Percentiles rank a stretch among this genome's conserved stretches.
Conservation (phyloP, 2,113 vertebrate genomes). For the Trichomycterus rosablanca region DNA sequence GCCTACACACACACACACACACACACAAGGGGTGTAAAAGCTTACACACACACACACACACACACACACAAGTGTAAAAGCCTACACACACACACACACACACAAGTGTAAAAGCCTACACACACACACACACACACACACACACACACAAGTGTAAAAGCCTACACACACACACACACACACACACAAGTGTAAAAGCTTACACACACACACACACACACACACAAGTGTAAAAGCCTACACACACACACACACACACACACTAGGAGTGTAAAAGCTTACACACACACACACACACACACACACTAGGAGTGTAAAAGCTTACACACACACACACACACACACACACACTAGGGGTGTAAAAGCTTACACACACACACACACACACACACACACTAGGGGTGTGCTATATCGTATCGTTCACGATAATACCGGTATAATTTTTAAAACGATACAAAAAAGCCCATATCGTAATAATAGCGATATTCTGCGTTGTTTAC, state of each 20-base stretch:
- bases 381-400: conserved; percentile 4
- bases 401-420: too few relatives aligned
- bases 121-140: conserved; percentile 16
- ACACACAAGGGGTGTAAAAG: neutral
- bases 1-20: conserved; percentile 21
- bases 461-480: too few relatives aligned
- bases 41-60: too few relatives aligned
- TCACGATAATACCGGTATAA: too few relatives aligned
- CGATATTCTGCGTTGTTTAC: too few relatives aligned
- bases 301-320: too few relatives aligned
- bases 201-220: neutral
- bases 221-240: too few relatives aligned
- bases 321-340: conserved; percentile 22
- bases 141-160: too few relatives aligned
- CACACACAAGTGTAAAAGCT: neutral
- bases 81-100: too few relatives aligned
- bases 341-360: conserved; percentile 15
- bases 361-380: conserved; percentile 32
- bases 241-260: neutral
- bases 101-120: conserved; percentile 33
- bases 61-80: too few relatives aligned
- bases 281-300: conserved; percentile 18
- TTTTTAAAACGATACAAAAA: too few relatives aligned
- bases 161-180: conserved; percentile 20
- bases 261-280: conserved; percentile 34